phyloP scores from a whole-genome alignment of 1,140 invertebrate genomes.

The Diachasmimorpha longicaudata region DNA sequence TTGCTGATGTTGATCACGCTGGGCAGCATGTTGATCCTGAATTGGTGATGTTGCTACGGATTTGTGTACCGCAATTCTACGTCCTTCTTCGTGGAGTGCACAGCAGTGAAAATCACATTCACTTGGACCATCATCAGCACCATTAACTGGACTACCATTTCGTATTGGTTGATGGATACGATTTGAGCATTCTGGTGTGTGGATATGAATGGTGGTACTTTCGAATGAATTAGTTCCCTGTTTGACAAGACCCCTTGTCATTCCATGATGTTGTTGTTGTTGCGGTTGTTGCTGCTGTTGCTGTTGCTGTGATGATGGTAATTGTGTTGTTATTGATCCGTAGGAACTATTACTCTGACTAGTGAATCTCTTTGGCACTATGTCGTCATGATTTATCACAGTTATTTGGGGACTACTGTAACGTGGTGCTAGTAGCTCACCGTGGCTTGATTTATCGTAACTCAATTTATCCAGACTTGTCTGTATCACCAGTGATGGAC shows the following conservation, averaged over 20 bases:
- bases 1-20: constrained; percentile 46
- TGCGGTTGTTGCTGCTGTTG: constrained; percentile 41
- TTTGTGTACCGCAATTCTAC: constrained; percentile 88
- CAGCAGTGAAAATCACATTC: constrained; percentile 96
- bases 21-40: constrained; percentile 74
- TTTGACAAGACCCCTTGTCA: constrained; percentile 65
- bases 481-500: constrained; percentile 77
- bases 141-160: constrained; percentile 65
- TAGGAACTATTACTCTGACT: constrained; percentile 58
- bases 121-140: constrained; percentile 65
- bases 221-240: constrained; percentile 76
- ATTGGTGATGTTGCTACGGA: constrained; percentile 90
- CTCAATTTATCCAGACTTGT: constrained; percentile 75
- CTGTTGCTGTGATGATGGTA: not conserved
- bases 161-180: constrained; percentile 72
- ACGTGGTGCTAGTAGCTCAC: constrained; percentile 61
- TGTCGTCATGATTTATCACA: constrained; percentile 87
- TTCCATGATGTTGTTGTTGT: constrained; percentile 26
- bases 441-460: constrained; percentile 52
- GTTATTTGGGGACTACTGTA: constrained; percentile 83
- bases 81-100: constrained; percentile 88
- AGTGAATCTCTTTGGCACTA: constrained; percentile 55
- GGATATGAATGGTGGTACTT: constrained; percentile 78
- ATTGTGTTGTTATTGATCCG: constrained; percentile 56
- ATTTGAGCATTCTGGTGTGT: constrained; percentile 83